Conservation (phyloP, 2,113 vertebrate species). For the Sphaerodactylus townsendi region DNA sequence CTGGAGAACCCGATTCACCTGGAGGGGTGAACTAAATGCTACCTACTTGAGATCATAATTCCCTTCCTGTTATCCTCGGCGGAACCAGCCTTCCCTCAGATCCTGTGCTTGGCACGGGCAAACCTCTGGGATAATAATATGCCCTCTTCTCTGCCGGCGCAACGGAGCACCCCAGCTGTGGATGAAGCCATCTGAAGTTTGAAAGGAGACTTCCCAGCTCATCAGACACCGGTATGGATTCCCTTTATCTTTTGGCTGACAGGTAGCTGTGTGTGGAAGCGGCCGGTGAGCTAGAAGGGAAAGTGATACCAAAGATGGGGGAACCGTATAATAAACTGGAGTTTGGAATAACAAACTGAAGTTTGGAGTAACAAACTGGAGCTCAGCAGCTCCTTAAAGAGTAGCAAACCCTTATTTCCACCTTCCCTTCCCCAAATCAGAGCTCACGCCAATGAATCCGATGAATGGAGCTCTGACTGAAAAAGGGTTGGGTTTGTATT, state of each 20-base stretch:
- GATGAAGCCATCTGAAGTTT: neutral
- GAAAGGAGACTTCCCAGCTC: rapidly evolving
- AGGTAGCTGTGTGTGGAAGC: too few relatives aligned
- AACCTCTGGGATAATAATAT: neutral
- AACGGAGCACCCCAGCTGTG: neutral
- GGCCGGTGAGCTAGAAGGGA: too few relatives aligned
- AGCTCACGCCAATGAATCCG: too few relatives aligned
- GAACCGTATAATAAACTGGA: too few relatives aligned
- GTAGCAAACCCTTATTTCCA: too few relatives aligned
- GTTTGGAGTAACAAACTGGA: too few relatives aligned
- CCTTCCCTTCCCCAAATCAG: too few relatives aligned
- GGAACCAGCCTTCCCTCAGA: neutral
- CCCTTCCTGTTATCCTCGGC: neutral
- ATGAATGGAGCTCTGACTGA: too few relatives aligned
- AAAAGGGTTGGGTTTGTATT: too few relatives aligned
- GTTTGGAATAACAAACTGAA: too few relatives aligned
- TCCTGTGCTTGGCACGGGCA: neutral
- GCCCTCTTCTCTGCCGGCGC: constrained; percentile 2
- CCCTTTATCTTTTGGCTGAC: neutral
- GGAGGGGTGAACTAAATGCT: constrained; percentile 49
- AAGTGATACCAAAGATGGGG: too few relatives aligned
- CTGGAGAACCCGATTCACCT: neutral
- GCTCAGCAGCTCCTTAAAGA: too few relatives aligned
- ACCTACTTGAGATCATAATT: neutral
- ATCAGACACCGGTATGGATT: constrained; percentile 49